Percentiles rank a stretch among this genome's conserved stretches.
Conservation (phyloP, 2,888 invertebrate genomes). For the Urechis unicinctus region DNA sequence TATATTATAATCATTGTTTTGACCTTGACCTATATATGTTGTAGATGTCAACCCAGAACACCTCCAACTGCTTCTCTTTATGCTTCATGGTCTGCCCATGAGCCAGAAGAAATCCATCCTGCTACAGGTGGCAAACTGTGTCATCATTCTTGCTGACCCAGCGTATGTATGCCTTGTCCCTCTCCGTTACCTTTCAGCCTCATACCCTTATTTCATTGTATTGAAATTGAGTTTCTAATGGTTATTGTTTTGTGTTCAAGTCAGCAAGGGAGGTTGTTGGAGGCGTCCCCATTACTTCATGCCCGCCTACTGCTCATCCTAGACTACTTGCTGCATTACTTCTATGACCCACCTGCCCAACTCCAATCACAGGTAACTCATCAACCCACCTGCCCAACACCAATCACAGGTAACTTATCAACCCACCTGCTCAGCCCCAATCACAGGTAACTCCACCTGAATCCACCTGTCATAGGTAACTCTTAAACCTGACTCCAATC, state of each 20-base stretch:
- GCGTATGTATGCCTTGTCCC: too few species aligned
- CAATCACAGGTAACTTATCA: too few species aligned
- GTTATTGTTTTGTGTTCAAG: too few species aligned
- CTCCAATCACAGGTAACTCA: constrained; percentile 40
- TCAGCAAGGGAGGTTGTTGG: neutral
- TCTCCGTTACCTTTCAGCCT: too few species aligned
- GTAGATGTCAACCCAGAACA: constrained; percentile 90
- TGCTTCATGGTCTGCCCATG: constrained; percentile 88
- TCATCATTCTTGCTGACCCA: constrained; percentile 30
- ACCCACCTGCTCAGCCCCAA: too few species aligned
- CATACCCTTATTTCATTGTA: too few species aligned
- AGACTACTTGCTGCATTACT: constrained; percentile 90
- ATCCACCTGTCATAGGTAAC: neutral
- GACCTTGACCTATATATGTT: too few species aligned
- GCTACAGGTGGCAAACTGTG: constrained; percentile 53
- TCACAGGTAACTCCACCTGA: neutral
- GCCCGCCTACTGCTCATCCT: constrained; percentile 75
- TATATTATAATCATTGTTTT: too few species aligned
- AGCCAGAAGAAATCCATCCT: constrained; percentile 95
- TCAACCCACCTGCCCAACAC: too few species aligned
- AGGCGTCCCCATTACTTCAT: constrained; percentile 30
- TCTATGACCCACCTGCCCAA: constrained; percentile 74
- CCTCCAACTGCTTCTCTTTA: constrained; percentile 82
- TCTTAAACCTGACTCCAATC: too few species aligned
- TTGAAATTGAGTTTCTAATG: too few species aligned